Base-by-base conservation (phyloP, 2,888 invertebrate genomes). In the Pteria penguin region DNA sequence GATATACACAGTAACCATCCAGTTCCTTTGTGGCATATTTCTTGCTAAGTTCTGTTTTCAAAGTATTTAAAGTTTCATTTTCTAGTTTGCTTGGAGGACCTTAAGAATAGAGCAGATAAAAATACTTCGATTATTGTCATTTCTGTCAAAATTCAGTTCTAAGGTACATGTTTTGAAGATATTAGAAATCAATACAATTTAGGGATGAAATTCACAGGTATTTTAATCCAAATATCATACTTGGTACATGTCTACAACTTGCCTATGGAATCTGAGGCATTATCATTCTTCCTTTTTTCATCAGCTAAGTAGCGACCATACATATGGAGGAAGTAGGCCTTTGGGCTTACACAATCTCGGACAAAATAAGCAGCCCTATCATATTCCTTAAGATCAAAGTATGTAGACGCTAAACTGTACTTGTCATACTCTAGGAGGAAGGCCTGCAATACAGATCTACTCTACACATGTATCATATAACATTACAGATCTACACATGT, bases 301-400 rank as follows among this genome's bases (percentile, higher is more conserved):
- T 96, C 95, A 0, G 97, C 96, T 79, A 97, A 94, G 90, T 97
- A 98, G 36, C 95, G 94, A 0, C 97, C 95, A 92, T 98, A 98
- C 84, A 95, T 94, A 91, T 96, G 95, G 31, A 98, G 93, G 92
- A 98, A 98, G 79, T 95, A 94, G 58, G 95, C 95, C 90, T 96
- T 96, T 0, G 94, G 93, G 66, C 85, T 86, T 11, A 72, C 83
- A 79, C 89, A 89, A 14, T 87, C 84, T 62, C 86, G 80, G 22
- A 91, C 76, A 69, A 90, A 89, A 76, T 87, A 84, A 11, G 92
- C 92, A 52, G 93, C 92, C 70, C 94, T 94, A 87, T 97, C 97
- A 91, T 97, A 98, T 92, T 98, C 98, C 85, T 96, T 96, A 60
- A 96, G 93, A 92, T 98, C 97, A 90, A 97, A 97, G 91, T 96